Percentiles rank a stretch among this genome's conserved stretches.
Conservation (phyloP, 2,797 vertebrate species). For the Austrolebias charrua region DNA sequence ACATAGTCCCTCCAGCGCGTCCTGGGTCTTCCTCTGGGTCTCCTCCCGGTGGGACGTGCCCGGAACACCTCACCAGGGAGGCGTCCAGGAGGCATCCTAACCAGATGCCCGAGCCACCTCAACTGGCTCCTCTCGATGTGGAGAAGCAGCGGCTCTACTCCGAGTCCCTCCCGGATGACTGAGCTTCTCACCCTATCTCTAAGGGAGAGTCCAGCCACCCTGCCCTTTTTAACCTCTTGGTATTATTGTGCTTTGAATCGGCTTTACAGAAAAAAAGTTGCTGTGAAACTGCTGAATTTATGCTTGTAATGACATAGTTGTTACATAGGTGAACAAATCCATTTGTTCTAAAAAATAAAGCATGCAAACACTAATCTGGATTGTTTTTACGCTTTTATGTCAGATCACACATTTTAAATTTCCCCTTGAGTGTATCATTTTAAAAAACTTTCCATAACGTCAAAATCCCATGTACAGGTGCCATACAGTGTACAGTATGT, state of each 20-base stretch:
- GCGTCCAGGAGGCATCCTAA: too few species aligned
- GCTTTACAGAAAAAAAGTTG: slow-evolving; percentile 68
- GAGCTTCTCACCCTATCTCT: too few species aligned
- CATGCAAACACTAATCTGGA: slow-evolving; percentile 9
- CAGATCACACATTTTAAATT: slow-evolving; percentile 14
- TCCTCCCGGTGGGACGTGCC: too few species aligned
- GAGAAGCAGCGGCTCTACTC: too few species aligned
- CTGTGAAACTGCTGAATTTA: slow-evolving; percentile 55
- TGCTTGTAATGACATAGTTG: slow-evolving; percentile 59
- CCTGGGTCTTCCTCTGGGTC: too few species aligned
- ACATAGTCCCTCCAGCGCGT: too few species aligned
- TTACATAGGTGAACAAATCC: slow-evolving; percentile 49
- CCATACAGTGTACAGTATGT: slow-evolving; percentile 39
- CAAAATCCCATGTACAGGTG: slow-evolving; percentile 17
- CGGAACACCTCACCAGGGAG: too few species aligned
- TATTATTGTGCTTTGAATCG: slow-evolving; percentile 68
- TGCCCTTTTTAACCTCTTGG: slow-evolving; percentile 72
- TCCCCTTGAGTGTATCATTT: slow-evolving; percentile 14
- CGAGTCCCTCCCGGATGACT: too few species aligned
- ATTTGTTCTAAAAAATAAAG: slow-evolving; percentile 30
- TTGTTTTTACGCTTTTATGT: slow-evolving; percentile 1
- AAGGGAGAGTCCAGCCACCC: too few species aligned
- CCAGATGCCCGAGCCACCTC: too few species aligned
- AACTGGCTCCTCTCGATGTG: too few species aligned
- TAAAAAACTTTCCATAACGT: slow-evolving; percentile 35